These are phyloP conservation scores for Drosophila nr. perissopoda DNA, from an alignment of 2,888 invertebrate genomes.

Conservation along the genomic window DNA sequence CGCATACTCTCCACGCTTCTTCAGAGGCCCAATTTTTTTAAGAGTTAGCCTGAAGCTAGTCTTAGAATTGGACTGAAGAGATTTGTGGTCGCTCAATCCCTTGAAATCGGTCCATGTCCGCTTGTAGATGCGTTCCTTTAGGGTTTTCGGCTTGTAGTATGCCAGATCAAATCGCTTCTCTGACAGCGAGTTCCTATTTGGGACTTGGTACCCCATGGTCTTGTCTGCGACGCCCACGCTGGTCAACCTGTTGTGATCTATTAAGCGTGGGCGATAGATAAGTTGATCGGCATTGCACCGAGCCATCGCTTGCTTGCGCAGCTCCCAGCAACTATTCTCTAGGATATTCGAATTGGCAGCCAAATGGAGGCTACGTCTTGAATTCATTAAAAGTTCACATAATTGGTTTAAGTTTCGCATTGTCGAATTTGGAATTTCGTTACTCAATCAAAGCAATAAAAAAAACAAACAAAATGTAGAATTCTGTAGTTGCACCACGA, in stretches of 20 bases:
- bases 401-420: slow-evolving; percentile 25
- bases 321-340: slow-evolving; percentile 33
- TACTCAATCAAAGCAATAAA: too few species aligned
- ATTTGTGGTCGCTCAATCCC: background rate
- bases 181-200: background rate
- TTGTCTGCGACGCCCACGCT: background rate
- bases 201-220: too few species aligned
- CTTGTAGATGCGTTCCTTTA: slow-evolving; percentile 16
- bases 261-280: slow-evolving; percentile 7
- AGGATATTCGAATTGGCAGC: slow-evolving; percentile 11
- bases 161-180: slow-evolving; percentile 3
- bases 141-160: slow-evolving; percentile 10
- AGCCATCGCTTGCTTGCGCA: slow-evolving; percentile 18
- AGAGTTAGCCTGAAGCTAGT: background rate
- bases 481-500: background rate
- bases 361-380: slow-evolving; percentile 7
- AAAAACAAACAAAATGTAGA: background rate
- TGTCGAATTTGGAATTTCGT: slow-evolving; percentile 11
- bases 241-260: background rate
- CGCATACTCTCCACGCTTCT: background rate
- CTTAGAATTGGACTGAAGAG: too few species aligned
- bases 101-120: slow-evolving; percentile 35
- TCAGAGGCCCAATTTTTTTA: background rate
- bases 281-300: background rate
- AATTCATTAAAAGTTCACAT: background rate